Evolutionary conservation across 2,888 invertebrate genomes (phyloP).

Genomic region (Hetaerina titia): DNA sequence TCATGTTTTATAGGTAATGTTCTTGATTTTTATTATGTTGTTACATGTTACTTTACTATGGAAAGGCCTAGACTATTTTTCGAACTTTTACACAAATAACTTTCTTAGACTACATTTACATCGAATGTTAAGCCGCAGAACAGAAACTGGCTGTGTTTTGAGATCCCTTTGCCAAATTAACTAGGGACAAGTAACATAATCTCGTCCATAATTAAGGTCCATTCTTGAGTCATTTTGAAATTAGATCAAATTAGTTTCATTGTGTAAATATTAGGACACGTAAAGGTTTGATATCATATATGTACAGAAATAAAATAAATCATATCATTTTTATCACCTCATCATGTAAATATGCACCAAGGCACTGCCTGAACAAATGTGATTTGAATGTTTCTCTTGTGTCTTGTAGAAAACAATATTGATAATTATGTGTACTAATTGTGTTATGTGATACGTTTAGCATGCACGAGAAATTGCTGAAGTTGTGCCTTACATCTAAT

Average conservation of each 20-base stretch:
- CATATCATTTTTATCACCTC: constrained; percentile 49
- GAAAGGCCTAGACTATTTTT: background rate
- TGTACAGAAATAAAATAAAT: constrained; percentile 39
- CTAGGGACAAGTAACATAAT: background rate
- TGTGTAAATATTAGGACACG: constrained; percentile 33
- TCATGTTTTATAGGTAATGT: background rate
- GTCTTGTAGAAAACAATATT: background rate
- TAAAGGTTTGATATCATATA: constrained; percentile 22
- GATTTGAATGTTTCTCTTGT: constrained; percentile 1
- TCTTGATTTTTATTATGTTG: background rate
- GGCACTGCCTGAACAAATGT: background rate
- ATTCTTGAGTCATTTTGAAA: background rate
- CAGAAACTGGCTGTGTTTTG: constrained; percentile 1
- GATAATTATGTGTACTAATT: background rate
- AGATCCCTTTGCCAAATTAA: constrained; percentile 27
- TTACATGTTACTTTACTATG: background rate
- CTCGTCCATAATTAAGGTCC: constrained; percentile 20
- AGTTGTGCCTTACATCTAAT: constrained; percentile 60
- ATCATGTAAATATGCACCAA: constrained; percentile 14
- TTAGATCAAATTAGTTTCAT: background rate
- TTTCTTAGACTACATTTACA: background rate
- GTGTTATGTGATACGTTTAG: constrained; percentile 31
- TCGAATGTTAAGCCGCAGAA: constrained; percentile 6
- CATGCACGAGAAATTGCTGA: constrained; percentile 45
- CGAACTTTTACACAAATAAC: background rate